These are phyloP conservation scores for Amphiprion percula DNA, from an alignment of 2,113 vertebrate species.

Conservation along the genomic window DNA sequence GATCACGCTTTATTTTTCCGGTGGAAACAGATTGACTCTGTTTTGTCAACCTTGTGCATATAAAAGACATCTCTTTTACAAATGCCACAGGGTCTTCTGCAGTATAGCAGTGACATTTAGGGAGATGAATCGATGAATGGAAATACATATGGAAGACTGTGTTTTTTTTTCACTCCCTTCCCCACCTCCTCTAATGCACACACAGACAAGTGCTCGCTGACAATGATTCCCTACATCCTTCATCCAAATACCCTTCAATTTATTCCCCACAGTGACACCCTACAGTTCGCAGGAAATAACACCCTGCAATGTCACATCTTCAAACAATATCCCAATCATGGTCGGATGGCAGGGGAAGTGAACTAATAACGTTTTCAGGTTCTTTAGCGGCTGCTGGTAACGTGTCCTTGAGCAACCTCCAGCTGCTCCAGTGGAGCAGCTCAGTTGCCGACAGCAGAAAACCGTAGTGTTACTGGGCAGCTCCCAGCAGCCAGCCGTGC, in stretches of 20 bases:
- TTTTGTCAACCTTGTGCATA: conserved; percentile 18
- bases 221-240: conserved; percentile 43
- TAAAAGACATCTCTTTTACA: conserved; percentile 40
- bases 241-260: conserved; percentile 42
- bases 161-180: background rate
- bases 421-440: conserved; percentile 37
- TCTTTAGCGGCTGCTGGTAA: conserved; percentile 28
- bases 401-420: conserved; percentile 57
- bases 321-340: conserved; percentile 56
- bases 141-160: conserved; percentile 19
- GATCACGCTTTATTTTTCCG: conserved; percentile 23
- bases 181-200: background rate
- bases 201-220: conserved; percentile 12
- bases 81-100: conserved; percentile 23
- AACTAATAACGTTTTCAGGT: conserved; percentile 17
- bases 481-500: background rate
- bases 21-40: conserved; percentile 23
- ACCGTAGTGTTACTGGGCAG: conserved; percentile 13
- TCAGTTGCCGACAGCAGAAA: background rate
- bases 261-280: conserved; percentile 41
- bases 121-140: conserved; percentile 13
- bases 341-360: conserved; percentile 17
- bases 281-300: conserved; percentile 36
- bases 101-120: conserved; percentile 41
- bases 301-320: conserved; percentile 41